These are phyloP conservation scores for Pocillopora damicornis DNA, from an alignment of 64 coral and sea anemone species.

Conservation along the genomic window DNA sequence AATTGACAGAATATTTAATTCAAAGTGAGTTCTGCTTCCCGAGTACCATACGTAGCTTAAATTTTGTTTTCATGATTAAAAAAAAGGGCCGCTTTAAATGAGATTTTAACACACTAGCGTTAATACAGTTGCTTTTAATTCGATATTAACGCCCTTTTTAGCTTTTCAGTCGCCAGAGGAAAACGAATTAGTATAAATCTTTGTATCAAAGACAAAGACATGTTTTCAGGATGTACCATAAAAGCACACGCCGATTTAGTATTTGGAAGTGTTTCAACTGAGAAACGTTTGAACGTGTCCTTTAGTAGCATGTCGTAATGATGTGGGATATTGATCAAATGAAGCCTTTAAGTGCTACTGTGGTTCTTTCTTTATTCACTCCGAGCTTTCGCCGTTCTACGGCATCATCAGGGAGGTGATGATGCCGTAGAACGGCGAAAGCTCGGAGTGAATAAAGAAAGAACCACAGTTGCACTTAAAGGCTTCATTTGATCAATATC, in stretches of 20 bases:
- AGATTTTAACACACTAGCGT: background rate
- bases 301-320: too few relatives aligned
- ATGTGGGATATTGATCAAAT: too few relatives aligned
- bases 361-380: too few relatives aligned
- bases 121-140: background rate
- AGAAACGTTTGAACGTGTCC: background rate
- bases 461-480: too few relatives aligned
- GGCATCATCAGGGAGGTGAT: too few relatives aligned
- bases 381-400: too few relatives aligned
- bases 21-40: background rate
- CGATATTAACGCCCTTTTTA: background rate
- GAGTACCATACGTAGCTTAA: background rate
- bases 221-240: background rate
- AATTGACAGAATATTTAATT: conserved; percentile 11
- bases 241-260: background rate
- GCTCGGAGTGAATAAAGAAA: too few relatives aligned
- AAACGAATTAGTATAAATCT: background rate
- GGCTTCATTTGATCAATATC: too few relatives aligned
- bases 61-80: background rate
- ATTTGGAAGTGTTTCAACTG: background rate
- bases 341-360: too few relatives aligned
- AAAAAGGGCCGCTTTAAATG: background rate
- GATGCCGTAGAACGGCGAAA: too few relatives aligned
- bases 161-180: background rate
- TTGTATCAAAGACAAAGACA: background rate